Base-by-base conservation (phyloP, 2,888 invertebrate genomes). In the Eupithecia subumbrata region DNA sequence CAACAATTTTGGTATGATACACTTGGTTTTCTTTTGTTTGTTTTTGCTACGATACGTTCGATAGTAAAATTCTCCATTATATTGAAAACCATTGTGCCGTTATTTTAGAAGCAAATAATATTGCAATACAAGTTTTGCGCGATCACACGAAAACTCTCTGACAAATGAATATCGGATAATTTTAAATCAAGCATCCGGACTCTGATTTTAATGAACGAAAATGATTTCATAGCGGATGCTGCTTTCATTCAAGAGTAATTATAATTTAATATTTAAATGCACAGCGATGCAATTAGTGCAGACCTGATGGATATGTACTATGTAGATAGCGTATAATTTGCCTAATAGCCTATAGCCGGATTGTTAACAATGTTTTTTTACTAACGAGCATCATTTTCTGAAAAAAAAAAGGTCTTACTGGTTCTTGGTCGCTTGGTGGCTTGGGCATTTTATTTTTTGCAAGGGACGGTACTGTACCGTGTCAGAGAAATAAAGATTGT, bases 11-110 rank as follows among this genome's bases (percentile, higher is more conserved):
- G 14, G 43, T 45, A 43, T 5, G 68, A 25, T 40, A 25, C 22
- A 11, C 43, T n/a, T 37, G 40, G n/a, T n/a, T 67, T 40, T 67
- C 22, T 66, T n/a, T 66, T 66, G 9, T 66, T 66, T 66, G 16
- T 37, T 18, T 64, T 30, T 64, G 9, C 9, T 8, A n/a, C 9
- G 5, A 18, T 48, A 52, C 22, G 4, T 22, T 22, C 11, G 11
- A 22, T 12, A 40, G 5, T 40, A 25, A 22, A 14, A 25, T 25
- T 60, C 5, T 60, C 25, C 14, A 14, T 25, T 25, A 5, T 12
- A 4, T 12, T 4, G 0, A 56, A 60, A 60, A 60, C 1, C 5
- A 12, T 60, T 60, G 11, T 1, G 4, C 14, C 5, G 0, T 25
- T 25, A 25, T 22, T 60, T 25, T 5, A 25, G 9, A 25, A 25